phyloP scores from a whole-genome alignment of 1,140 invertebrate genomes.

The Bombus impatiens region DNA sequence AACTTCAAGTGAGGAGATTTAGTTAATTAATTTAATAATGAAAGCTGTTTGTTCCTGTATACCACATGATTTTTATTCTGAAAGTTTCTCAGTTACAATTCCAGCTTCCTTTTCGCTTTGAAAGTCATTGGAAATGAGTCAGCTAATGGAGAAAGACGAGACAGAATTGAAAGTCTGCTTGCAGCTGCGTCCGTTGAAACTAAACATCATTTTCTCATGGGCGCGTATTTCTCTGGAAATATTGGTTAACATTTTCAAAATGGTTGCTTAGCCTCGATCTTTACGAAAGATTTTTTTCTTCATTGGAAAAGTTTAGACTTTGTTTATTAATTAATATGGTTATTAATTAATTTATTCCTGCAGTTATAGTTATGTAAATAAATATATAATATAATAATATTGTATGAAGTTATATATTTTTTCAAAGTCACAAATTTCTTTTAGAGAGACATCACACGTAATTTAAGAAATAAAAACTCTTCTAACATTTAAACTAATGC shows the following conservation, averaged over 20 bases:
- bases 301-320: too few species aligned
- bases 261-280: too few species aligned
- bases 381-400: too few species aligned
- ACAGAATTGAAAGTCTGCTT: constrained; percentile 50
- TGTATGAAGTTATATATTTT: too few species aligned
- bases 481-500: too few species aligned
- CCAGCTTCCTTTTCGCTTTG: constrained; percentile 23
- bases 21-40: constrained; percentile 51
- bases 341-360: too few species aligned
- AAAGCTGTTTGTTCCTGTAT: constrained; percentile 3
- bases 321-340: too few species aligned
- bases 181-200: constrained; percentile 14
- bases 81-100: constrained; percentile 44
- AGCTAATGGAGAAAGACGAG: constrained; percentile 68
- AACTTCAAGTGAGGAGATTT: constrained; percentile 46
- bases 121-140: constrained; percentile 74
- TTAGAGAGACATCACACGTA: too few species aligned
- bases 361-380: too few species aligned
- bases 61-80: constrained; percentile 9
- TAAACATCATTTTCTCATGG: constrained; percentile 33
- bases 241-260: not conserved
- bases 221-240: not conserved
- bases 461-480: too few species aligned
- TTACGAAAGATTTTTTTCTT: too few species aligned
- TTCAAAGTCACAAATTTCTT: too few species aligned